Evolutionary conservation across 2,888 invertebrate species (phyloP).

Genomic region (Acholoe squamosa): DNA sequence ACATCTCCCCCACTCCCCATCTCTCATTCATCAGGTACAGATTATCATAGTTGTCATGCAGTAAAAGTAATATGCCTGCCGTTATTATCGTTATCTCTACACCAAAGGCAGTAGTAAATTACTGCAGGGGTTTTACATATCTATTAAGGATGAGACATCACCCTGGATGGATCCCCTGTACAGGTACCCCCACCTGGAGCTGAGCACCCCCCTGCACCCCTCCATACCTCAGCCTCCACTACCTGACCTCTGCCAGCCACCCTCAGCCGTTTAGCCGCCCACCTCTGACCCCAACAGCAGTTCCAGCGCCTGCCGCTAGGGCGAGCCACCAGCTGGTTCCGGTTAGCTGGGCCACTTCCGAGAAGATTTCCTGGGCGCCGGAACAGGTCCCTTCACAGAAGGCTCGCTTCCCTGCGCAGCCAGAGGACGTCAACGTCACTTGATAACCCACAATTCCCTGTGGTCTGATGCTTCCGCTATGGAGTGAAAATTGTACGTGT

Average conservation of each 20-base stretch:
- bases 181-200: not conserved
- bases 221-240: not conserved
- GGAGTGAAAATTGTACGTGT: not conserved
- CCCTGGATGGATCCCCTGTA: constrained; percentile 7
- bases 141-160: not conserved
- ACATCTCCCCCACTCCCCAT: too few species aligned
- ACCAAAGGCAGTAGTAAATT: too few species aligned
- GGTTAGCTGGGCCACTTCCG: constrained; percentile 23
- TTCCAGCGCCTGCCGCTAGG: not conserved
- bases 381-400: not conserved
- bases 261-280: constrained; percentile 20
- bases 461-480: not conserved
- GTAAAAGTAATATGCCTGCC: too few species aligned
- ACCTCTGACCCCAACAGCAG: constrained; percentile 39
- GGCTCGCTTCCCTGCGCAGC: not conserved
- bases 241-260: not conserved
- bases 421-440: not conserved
- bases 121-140: too few species aligned
- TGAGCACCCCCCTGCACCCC: not conserved
- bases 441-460: constrained; percentile 36
- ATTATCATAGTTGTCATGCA: too few species aligned
- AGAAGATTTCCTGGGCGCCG: constrained; percentile 19
- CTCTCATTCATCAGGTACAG: too few species aligned
- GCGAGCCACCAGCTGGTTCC: constrained; percentile 30
- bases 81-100: too few species aligned